phyloP scores from a whole-genome alignment of 2,113 vertebrate genomes.

The Kryptolebias marmoratus region DNA sequence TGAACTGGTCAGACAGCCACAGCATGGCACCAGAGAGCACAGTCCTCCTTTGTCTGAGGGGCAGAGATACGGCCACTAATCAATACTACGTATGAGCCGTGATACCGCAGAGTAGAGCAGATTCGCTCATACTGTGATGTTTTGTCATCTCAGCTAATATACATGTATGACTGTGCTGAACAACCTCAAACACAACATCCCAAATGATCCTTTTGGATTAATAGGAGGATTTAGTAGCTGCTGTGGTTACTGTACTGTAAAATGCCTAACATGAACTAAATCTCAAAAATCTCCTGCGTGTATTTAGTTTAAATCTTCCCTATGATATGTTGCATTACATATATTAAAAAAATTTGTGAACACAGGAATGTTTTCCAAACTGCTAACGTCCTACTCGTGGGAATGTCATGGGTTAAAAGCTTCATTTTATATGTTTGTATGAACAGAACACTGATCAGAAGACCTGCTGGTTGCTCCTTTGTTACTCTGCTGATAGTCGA shows the following conservation, averaged over 20 bases:
- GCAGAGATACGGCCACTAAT: background rate
- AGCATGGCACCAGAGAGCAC: slow-evolving; percentile 48
- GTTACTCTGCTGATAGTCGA: background rate
- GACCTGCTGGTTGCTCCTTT: background rate
- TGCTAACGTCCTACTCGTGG: no score
- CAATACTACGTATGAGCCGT: background rate
- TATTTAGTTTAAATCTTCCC: no score
- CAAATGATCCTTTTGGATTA: background rate
- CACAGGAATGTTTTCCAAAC: no score
- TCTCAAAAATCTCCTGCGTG: no score
- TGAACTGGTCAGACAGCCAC: slow-evolving; percentile 53
- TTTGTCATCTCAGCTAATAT: background rate
- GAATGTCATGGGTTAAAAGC: no score
- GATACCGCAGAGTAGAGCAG: background rate
- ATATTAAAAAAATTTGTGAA: no score
- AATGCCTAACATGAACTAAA: no score
- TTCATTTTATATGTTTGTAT: no score
- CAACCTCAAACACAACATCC: no score
- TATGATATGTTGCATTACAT: no score
- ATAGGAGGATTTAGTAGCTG: background rate
- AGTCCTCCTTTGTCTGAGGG: slow-evolving; percentile 45
- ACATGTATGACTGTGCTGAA: no score
- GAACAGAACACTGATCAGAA: no score
- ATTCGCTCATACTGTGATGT: background rate
- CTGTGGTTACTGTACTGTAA: background rate